Conservation (phyloP, 2,113 vertebrate species). For the Falco punctatus region DNA sequence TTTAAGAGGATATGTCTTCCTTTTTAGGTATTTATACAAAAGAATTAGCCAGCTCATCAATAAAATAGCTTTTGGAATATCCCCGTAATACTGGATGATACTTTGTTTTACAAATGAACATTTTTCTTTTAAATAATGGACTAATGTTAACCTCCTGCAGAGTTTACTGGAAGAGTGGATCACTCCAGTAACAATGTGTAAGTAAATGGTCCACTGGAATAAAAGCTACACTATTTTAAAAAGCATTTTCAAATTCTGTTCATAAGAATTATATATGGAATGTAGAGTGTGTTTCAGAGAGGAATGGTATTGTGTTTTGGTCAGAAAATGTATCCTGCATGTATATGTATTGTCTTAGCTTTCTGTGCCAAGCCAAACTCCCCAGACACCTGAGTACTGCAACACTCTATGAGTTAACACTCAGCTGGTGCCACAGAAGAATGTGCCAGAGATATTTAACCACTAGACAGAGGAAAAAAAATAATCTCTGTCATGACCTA, state of each 20-base stretch:
- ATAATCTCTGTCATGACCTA: not conserved
- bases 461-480: not conserved
- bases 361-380: not conserved
- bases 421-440: not conserved
- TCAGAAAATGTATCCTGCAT: not conserved
- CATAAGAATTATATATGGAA: not conserved
- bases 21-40: not conserved
- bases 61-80: not conserved
- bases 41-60: not conserved
- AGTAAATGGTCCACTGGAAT: not conserved
- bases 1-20: not conserved
- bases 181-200: not conserved
- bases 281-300: not conserved
- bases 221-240: not conserved
- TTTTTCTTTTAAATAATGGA: not conserved
- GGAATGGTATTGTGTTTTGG: not conserved
- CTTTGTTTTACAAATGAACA: not conserved
- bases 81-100: not conserved
- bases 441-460: constrained; percentile 7
- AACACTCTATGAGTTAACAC: not conserved
- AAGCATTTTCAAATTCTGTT: not conserved
- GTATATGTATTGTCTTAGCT: not conserved
- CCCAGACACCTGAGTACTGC: not conserved
- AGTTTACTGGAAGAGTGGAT: not conserved
- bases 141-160: not conserved